These are phyloP conservation scores for Upupa epops DNA, from an alignment of 2,113 vertebrate genomes.

Conservation along the genomic window DNA sequence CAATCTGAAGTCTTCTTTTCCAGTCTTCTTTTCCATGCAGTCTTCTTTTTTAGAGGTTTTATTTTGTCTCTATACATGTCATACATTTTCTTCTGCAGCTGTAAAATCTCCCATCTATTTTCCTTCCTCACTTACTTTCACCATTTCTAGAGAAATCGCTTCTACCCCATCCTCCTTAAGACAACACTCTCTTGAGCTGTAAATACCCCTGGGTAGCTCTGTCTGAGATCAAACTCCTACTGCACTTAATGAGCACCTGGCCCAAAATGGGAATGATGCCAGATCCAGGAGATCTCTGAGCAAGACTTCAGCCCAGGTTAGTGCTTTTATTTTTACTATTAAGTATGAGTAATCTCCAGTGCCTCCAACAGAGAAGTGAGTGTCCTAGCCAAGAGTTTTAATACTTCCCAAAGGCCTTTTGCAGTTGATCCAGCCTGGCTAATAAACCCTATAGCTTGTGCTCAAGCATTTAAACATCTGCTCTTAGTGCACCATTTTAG, in stretches of 20 bases:
- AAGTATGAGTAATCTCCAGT: background rate
- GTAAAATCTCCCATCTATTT: background rate
- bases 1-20: background rate
- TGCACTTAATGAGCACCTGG: background rate
- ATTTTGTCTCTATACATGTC: background rate
- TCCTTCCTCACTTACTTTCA: background rate
- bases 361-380: background rate
- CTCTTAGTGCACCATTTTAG: background rate
- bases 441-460: background rate
- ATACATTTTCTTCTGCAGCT: background rate
- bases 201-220: background rate
- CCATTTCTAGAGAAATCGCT: background rate
- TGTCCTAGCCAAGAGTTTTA: slow-evolving; percentile 10
- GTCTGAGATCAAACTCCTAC: background rate
- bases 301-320: background rate
- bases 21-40: background rate
- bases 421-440: background rate
- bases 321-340: background rate
- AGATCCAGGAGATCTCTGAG: background rate
- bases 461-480: slow-evolving; percentile 56
- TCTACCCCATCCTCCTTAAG: background rate
- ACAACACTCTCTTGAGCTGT: background rate
- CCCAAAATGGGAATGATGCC: background rate
- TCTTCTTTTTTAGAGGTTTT: background rate
- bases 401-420: slow-evolving; percentile 30